A percentile compares a stretch with the other conserved stretches of the same genome.
These are phyloP conservation scores for Erpornis zantholeuca DNA, from an alignment of 2,113 vertebrate species.

Conservation along the genomic window DNA sequence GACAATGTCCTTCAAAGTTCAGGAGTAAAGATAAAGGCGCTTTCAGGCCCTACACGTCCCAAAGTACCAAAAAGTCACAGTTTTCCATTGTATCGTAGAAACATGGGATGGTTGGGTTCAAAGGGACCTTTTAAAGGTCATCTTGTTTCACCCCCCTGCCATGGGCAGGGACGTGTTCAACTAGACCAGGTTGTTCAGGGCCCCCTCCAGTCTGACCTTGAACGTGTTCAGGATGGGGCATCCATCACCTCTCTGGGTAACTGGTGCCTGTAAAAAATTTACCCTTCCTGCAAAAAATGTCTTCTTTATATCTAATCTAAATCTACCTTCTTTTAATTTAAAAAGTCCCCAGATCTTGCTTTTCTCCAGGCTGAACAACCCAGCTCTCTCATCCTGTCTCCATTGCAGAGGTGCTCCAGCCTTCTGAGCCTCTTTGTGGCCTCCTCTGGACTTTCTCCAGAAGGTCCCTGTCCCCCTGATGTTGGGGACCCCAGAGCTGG, in stretches of 20 bases:
- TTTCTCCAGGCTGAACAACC: background rate
- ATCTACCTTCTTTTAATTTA: background rate
- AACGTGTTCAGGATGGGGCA: rapidly evolving
- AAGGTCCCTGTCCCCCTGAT: background rate
- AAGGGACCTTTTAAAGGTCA: background rate
- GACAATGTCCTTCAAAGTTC: background rate
- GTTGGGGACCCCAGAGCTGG: background rate
- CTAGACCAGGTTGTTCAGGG: background rate
- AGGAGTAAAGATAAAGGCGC: background rate
- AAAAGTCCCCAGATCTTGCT: background rate
- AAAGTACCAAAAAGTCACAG: background rate
- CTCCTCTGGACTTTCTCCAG: background rate
- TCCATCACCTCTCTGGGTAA: background rate
- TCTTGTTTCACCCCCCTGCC: background rate
- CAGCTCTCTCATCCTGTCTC: background rate
- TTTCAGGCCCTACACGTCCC: background rate
- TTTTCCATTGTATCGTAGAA: background rate
- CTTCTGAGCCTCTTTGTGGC: background rate
- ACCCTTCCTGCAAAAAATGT: background rate
- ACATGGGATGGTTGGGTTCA: background rate
- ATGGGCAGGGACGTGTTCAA: background rate
- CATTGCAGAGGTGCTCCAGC: background rate
- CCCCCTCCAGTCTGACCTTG: background rate
- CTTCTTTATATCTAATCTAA: background rate
- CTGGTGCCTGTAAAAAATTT: background rate